Base-by-base conservation (phyloP, 2,888 invertebrate species). In the Diloba caeruleocephala region DNA sequence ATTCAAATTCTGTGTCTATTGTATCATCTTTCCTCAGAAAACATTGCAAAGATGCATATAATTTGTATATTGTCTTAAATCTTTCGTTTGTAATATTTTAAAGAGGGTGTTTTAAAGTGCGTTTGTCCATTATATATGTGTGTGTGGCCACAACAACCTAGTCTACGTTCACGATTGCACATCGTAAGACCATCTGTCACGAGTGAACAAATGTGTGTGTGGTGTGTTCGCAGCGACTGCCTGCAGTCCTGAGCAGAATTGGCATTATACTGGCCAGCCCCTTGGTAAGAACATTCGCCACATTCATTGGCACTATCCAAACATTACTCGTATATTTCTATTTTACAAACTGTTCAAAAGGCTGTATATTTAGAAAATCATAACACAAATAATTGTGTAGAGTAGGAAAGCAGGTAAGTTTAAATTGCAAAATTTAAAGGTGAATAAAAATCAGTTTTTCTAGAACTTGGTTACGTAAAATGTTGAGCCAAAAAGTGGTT, bases 211-310 rank as follows among this genome's bases (percentile, higher is more conserved):
- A 87, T 90, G 90, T 94, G 92, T 94, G 94, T 95, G 94, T 95
- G 93, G 94, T 95, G 94, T 95, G 92, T 95, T 96, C 97, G 94
- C 97, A 97, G 97, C 97, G 97, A 95, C 97, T 97, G 95, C 97
- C 97, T 95, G 97, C 97, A 95, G 97, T 97, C 94, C 97, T 97
- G 96, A 97, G 97, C 97, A 96, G 97, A 96, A 97, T 97, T 96
- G 97, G 97, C 96, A 97, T 97, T 94, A 97, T 97, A 95, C 97
- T 97, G 96, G 97, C 97, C 96, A 97, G 97, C 96, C 97, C 97
- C 94, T 96, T 97, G 97, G 97, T 97, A 97, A 97, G 97, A 91
- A 89, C 78, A 82, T 88, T 87, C 89, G 93, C 93, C 92, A 79
- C 86, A 79, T 82, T 84, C 91, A 91, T 88, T 88, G 92, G 92